Evolutionary conservation across 2,113 vertebrate species (phyloP), one percentile per base, ranked within the genome.

Genomic region (Proterorhinus semilunaris): DNA sequence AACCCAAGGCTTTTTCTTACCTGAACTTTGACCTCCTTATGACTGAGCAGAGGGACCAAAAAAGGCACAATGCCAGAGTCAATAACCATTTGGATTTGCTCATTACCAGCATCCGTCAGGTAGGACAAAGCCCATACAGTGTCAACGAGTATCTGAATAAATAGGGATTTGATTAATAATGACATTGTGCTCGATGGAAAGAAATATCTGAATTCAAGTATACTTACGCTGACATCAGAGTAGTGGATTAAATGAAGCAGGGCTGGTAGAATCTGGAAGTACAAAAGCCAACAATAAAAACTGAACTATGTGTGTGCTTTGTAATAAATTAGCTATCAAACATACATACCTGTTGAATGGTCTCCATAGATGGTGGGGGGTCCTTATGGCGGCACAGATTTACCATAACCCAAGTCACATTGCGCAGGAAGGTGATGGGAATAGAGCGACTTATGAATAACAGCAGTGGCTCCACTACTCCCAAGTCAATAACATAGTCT

Each of bases 31-130:
- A 99, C 98, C 89, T 99, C 98, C 86, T 98, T 96, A 89, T 99
- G 96, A 85, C 97, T 98, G 84, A 99, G 96, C 65, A 99, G 95
- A 77, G 98, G 98, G 62, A 99, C 98, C 93, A 99, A 90, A 82
- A 98, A 94, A 72, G 95, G 96, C 75, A 99, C 98, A 53, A 99
- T 98, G 51, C 95, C 95, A 0, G 97, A 99, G 80, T 99, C 98
- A 66, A 99, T 99, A 75, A 99, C 98, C 98, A 99, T 99, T 88
- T 99, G 98, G 91, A 99, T 99, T 90, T 99, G 97, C 85, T 99
- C 98, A 9, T 99, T 99, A 67, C 98, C 98, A 72, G 97, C 97
- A 71, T 99, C 98, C 0, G 98, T 99, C 82, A 99, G 93, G 79
- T 99, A 99, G 27, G 98, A 99, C 66, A 99, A 94, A 0, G 98